A percentile compares a stretch with the other conserved stretches of the same genome.
Evolutionary conservation across 1,140 invertebrate species (phyloP).

Genomic region (Acyrthosiphon pisum): DNA sequence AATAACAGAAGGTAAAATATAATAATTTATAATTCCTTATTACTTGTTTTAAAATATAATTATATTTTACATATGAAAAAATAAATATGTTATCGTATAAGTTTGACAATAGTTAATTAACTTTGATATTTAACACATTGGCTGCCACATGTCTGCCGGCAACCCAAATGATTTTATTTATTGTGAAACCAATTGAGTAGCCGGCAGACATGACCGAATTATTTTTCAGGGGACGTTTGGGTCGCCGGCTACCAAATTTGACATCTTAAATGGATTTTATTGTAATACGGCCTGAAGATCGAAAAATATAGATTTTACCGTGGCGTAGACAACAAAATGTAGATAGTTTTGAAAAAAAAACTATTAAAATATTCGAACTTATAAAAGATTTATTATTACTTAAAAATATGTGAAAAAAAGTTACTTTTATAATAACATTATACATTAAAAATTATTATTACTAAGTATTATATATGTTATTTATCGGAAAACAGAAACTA

Average conservation of each 20-base stretch:
- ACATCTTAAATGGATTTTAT: background rate
- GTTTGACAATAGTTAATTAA: background rate
- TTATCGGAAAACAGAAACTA: too few species aligned
- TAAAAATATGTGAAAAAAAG: background rate
- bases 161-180: too few species aligned
- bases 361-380: background rate
- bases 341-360: background rate
- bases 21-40: background rate
- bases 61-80: background rate
- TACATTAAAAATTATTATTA: background rate
- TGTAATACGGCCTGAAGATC: background rate
- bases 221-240: background rate
- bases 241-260: background rate
- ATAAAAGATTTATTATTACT: slow-evolving; percentile 2
- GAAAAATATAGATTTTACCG: background rate
- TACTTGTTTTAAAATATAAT: background rate
- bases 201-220: too few species aligned
- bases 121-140: background rate
- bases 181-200: too few species aligned
- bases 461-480: background rate
- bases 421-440: background rate
- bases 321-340: background rate
- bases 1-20: background rate
- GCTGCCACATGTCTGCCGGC: too few species aligned
- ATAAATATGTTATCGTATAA: background rate